Base-by-base conservation (phyloP, 2,888 invertebrate species). In the Noctuana brunneofusca region DNA sequence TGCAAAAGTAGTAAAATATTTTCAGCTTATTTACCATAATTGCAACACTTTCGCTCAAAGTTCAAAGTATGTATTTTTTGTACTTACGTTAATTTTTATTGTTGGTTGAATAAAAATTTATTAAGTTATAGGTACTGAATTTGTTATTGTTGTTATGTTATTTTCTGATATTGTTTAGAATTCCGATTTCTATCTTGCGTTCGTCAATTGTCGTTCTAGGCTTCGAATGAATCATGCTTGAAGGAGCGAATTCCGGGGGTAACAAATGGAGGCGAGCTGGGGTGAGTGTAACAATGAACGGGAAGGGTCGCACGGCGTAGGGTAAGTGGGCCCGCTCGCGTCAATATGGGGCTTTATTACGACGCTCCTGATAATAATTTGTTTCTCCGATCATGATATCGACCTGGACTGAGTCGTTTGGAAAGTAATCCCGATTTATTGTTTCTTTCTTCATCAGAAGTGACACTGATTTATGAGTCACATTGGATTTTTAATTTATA, bases 241-340 rank as follows among this genome's bases (percentile, higher is more conserved):
- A 85, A 90, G 89, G 82, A 90, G 87, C 85, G 84, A 88, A 89
- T 87, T 90, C 89, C 87, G 84, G 84, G 89, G 90, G 89, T 86
- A 83, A 87, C 84, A 86, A 87, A 89, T 86, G 87, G 84, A 87
- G 86, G 86, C 86, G 83, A 89, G 80, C 84, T 86, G 84, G 88
- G 89, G 90, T 88, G 88, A 87, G 86, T 87, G 84, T 84, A 86
- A 89, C 89, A 88, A 89, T 87, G 83, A 84, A 81, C 81, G 82
- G 84, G 86, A 87, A 88, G 89, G 89, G 90, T 87, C 87, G 82
- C 74, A 73, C 75, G 72, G 84, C 81, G 84, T 86, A 83, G 91
- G 89, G 90, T 89, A 89, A 90, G 87, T 89, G 86, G 85, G 84
- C 82, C 81, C 84, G 85, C 84, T 87, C 87, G 85, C 91, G 86